Base-by-base conservation (phyloP, 2,113 vertebrate genomes). In the Misgurnus anguillicaudatus region DNA sequence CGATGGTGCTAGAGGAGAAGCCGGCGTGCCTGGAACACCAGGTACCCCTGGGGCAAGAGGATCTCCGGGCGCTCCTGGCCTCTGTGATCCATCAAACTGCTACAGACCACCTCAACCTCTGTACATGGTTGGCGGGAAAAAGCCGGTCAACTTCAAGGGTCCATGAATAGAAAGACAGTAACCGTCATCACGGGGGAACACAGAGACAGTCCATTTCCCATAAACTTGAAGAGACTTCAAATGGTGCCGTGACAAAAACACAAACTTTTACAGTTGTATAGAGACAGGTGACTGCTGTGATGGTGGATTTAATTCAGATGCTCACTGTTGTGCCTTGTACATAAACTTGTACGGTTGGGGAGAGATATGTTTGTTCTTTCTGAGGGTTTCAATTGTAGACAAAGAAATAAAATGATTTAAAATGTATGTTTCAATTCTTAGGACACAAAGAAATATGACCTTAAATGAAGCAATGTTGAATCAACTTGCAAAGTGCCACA, bases 71-170 rank as follows among this genome's bases (percentile, higher is more conserved):
- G 63, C 87, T 0, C 90, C 91, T 0, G 93, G 93, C n/a, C 87
- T 94, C 47, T 94, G 93, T 38, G 93, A 94, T 78, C 92, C 93
- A 16, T 93, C 93, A 0, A 90, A 89, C 74, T 94, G 93, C 82
- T 87, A 85, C 42, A 88, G 92, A 74, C 71, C 89, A 75, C 70
- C 89, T n/a, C 90, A 89, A 13, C 90, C 91, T 24, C 78, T 91
- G 62, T 92, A 91, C 16, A 79, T 94, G 89, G 36, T 93, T 76
- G 81, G 89, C 2, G 92, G 92, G 4, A 93, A 93, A 83, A 94
- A 93, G 78, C 87, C 92, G 1, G 61, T 86, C 14, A 80, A 82
- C 62, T 84, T 91, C 80, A 93, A 91, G 78, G 87, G 90, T 47
- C 84, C 71, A 7, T 93, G 88, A 93, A 80, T 53, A 36, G 13